Evolutionary conservation across 1,140 invertebrate species (phyloP).

Genomic region (Brachionus paranguensis): DNA sequence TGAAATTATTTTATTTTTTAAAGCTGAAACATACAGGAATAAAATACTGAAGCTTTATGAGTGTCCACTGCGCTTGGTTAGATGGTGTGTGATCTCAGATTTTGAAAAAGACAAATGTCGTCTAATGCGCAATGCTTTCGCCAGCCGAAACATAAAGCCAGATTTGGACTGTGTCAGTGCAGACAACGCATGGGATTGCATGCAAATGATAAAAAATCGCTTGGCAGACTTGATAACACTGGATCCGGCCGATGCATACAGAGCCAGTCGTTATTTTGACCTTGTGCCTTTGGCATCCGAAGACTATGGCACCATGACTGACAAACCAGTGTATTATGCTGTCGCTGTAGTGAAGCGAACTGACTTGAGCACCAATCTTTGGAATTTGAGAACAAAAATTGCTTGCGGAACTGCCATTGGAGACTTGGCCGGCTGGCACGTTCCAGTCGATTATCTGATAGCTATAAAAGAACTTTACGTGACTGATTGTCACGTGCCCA

Average conservation of each 20-base stretch:
- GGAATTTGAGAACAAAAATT: constrained; percentile 46
- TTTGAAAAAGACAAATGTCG: constrained; percentile 83
- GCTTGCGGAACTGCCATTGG: constrained; percentile 87
- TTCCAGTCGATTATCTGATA: constrained; percentile 83
- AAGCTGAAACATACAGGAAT: constrained; percentile 29
- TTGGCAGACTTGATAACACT: constrained; percentile 59
- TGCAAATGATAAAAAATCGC: constrained; percentile 67
- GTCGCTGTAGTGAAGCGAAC: constrained; percentile 51
- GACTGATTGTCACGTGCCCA: constrained; percentile 79
- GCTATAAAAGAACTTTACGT: constrained; percentile 86
- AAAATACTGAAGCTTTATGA: constrained; percentile 35
- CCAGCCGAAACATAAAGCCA: constrained; percentile 81
- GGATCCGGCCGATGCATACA: constrained; percentile 55
- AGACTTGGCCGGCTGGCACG: constrained; percentile 87
- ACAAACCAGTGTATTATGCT: constrained; percentile 47
- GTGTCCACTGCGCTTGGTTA: constrained; percentile 36
- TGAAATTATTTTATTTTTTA: neutral
- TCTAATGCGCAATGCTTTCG: constrained; percentile 78
- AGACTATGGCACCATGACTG: constrained; percentile 53
- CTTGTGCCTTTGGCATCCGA: constrained; percentile 54
- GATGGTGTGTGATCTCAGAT: constrained; percentile 76
- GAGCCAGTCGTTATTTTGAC: constrained; percentile 51
- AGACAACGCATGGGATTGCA: constrained; percentile 78
- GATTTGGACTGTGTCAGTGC: constrained; percentile 77
- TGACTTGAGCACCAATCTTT: constrained; percentile 55